A percentile compares a stretch with the other conserved stretches of the same genome.
These are phyloP conservation scores for Phylloscopus trochiloides DNA, from an alignment of 2,113 vertebrate species.

Conservation along the genomic window DNA sequence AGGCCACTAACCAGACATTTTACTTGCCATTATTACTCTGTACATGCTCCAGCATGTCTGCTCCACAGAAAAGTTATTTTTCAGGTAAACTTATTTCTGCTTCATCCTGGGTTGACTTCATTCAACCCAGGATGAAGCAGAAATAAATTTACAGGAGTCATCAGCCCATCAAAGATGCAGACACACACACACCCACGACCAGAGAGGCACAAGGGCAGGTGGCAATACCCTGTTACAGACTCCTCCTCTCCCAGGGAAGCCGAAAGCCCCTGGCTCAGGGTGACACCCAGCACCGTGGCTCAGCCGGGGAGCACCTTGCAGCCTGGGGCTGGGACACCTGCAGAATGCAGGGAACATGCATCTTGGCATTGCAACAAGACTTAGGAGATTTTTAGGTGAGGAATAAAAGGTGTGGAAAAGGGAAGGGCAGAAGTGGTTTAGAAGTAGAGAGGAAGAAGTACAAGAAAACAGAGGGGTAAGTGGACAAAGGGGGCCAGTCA, in stretches of 20 bases:
- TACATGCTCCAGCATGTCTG: no score
- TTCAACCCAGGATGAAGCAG: no score
- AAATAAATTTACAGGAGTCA: neutral
- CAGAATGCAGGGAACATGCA: accelerated
- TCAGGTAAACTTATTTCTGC: neutral
- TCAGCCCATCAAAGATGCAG: accelerated
- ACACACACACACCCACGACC: accelerated
- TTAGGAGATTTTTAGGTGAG: neutral
- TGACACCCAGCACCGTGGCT: neutral
- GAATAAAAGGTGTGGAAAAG: neutral
- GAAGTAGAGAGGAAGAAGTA: neutral
- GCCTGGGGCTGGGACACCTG: neutral
- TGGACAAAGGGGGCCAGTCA: neutral
- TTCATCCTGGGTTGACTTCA: neutral
- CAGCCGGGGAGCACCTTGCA: neutral
- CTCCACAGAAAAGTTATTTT: neutral
- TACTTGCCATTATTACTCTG: neutral
- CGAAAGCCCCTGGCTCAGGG: neutral
- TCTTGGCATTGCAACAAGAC: neutral
- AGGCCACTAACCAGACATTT: neutral
- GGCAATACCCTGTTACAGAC: neutral
- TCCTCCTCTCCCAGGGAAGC: neutral
- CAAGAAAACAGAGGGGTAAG: neutral
- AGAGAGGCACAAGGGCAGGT: neutral
- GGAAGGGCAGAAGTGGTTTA: neutral